Evolutionary conservation across 1,140 invertebrate species (phyloP), one percentile per base, ranked within the genome.

Genomic region (Drosophila melanica): DNA sequence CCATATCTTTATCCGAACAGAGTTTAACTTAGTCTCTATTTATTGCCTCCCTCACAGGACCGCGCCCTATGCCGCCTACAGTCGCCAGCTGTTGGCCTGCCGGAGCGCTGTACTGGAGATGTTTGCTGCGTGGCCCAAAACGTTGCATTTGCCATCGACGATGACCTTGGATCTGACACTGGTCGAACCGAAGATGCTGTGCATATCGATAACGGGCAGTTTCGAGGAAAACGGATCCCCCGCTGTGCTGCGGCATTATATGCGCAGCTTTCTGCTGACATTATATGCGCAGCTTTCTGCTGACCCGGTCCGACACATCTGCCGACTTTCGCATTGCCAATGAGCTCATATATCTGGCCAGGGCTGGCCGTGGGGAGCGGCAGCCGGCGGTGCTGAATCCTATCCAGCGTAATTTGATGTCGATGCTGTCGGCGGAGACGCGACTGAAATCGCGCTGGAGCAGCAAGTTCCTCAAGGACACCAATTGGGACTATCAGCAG

Each of bases 401-500:
- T 1, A 7, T 1, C 4, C 62, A 72, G 16, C 47, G 33, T 12
- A 18, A 39, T 20, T 11, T 59, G 55, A 57, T 44, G 33, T 11
- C 33, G 33, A 42, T 18, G 33, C 20, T 72, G 16, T 51, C 63
- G 30, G 30, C 54, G 30, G 47, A 58, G 37, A 72, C 63, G 30
- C 33, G 47, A 8, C 16, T 72, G 18, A 72, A 59, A 9, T 44
- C 37, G 6, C 63, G 54, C 45, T 72, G 69, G 69, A 45, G 63
- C 30, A 37, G 63, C 18, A 59, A 45, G 39, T 67, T 72, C 12
- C 63, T 72, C 0, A 53, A 50, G 47, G 54, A 72, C 11, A 67
- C 69, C 30, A 72, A 72, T 39, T 72, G 69, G 69, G 63, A 72
- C 47, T 72, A 72, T 37, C 53, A 59, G 30, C 69, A 72, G 20